phyloP scores from a whole-genome alignment of 2,888 invertebrate species.

The Cheilosia pagana region DNA sequence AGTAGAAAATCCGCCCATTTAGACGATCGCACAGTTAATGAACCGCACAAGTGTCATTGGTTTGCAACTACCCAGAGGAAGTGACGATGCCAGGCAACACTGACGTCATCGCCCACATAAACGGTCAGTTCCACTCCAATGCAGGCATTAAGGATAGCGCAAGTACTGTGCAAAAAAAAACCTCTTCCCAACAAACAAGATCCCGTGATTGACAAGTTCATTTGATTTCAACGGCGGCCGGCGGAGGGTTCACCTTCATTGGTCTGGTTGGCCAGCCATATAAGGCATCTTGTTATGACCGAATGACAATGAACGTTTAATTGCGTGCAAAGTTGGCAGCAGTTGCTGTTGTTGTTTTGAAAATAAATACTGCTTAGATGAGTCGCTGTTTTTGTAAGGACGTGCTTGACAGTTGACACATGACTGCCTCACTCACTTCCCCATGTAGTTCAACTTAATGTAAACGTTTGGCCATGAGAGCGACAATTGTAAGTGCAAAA shows the following conservation, averaged over 20 bases:
- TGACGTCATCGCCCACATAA: slow-evolving; percentile 66
- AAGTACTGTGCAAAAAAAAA: not conserved
- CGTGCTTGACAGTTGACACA: slow-evolving; percentile 9
- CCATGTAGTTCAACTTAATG: not conserved
- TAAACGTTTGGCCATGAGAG: not conserved
- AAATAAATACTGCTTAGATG: slow-evolving; percentile 28
- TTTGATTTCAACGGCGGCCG: slow-evolving; percentile 42
- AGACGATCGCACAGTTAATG: slow-evolving; percentile 38
- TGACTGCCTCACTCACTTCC: slow-evolving; percentile 1
- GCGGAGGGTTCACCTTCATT: slow-evolving; percentile 68
- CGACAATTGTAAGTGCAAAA: not conserved
- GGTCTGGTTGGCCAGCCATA: slow-evolving; percentile 58
- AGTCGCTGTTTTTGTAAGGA: slow-evolving; percentile 23
- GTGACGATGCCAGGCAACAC: slow-evolving; percentile 27
- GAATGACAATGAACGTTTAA: slow-evolving; percentile 74
- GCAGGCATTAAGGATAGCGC: slow-evolving; percentile 31
- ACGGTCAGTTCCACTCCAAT: slow-evolving; percentile 22
- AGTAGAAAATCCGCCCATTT: slow-evolving; percentile 25
- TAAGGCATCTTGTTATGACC: slow-evolving; percentile 68
- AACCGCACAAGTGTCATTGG: slow-evolving; percentile 52
- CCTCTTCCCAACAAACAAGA: slow-evolving; percentile 8
- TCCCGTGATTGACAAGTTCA: slow-evolving; percentile 67
- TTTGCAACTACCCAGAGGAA: slow-evolving; percentile 40
- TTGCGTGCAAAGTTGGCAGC: slow-evolving; percentile 53
- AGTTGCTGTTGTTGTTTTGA: slow-evolving; percentile 27